Evolutionary conservation across 2,888 invertebrate species (phyloP).

Genomic region (Agrotis segetum): DNA sequence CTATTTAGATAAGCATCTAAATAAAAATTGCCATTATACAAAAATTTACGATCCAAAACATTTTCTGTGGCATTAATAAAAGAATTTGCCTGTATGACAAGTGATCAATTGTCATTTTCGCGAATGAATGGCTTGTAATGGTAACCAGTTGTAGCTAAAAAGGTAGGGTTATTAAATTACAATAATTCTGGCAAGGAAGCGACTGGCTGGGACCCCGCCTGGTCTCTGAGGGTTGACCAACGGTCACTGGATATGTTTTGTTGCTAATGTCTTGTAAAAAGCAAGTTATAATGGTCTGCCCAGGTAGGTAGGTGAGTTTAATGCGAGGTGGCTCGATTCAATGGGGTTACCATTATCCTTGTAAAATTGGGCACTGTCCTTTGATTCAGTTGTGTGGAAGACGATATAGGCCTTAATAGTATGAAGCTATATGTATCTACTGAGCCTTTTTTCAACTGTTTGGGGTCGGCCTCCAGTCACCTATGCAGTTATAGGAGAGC

Average conservation of each 20-base stretch:
- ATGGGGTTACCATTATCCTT: conserved; percentile 34
- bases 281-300: conserved; percentile 35
- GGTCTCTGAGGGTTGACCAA: conserved; percentile 53
- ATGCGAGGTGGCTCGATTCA: conserved; percentile 28
- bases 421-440: not conserved
- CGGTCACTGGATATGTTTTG: conserved; percentile 54
- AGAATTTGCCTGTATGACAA: conserved; percentile 82
- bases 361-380: conserved; percentile 20
- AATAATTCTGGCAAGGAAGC: conserved; percentile 78
- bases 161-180: conserved; percentile 87
- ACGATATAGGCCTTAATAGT: not conserved
- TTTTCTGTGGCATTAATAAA: conserved; percentile 68
- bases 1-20: conserved; percentile 81
- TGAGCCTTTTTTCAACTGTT: too few relatives aligned
- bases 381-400: conserved; percentile 21
- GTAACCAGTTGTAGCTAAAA: conserved; percentile 67
- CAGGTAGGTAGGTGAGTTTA: conserved; percentile 32
- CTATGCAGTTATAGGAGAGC: too few relatives aligned
- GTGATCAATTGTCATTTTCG: conserved; percentile 87
- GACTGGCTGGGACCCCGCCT: conserved; percentile 62
- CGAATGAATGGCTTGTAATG: conserved; percentile 81
- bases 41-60: conserved; percentile 80
- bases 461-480: too few relatives aligned
- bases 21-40: conserved; percentile 58
- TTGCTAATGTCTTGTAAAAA: conserved; percentile 54